Evolutionary conservation across 1,140 invertebrate genomes (phyloP), one percentile per base, ranked within the genome.

Genomic region (Cydia strobilella): DNA sequence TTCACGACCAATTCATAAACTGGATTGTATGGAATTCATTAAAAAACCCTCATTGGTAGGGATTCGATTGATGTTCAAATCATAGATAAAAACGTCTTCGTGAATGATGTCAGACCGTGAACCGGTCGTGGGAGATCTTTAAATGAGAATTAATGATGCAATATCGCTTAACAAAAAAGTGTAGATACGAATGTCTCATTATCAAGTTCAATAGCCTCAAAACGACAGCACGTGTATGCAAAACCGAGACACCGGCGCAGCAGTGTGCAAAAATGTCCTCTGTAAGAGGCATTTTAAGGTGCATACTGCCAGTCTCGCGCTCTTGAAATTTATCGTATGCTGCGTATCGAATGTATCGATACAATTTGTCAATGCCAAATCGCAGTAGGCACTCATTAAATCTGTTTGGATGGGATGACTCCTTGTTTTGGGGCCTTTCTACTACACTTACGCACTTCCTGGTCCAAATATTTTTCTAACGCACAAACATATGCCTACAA

Each of bases 181-280:
- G 77, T 77, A 90, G 81, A 91, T 88, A 90, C 87, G 85, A 77
- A 85, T 87, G 86, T 91, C 90, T 87, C 84, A 89, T 91, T 91
- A 92, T 91, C 90, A 91, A 91, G 90, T 92, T 92, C 90, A 92
- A 92, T 90, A 92, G 90, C 90, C 90, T 80, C 87, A 80, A 82
- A 86, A 77, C 82, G 86, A 81, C 89, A 92, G 83, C 90, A 91
- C 90, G 90, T 92, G 90, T 92, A 92, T 91, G 89, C 90, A 92
- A 92, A 91, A 90, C 82, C 84, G 79, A 81, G 79, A 79, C 81
- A 80, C 82, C 83, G 75, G 76, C 71, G 23, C 63, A 77, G 73
- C 76, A 82, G 72, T 84, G 82, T 82, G 89, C 89, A 85, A 92
- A 91, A 87, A 86, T 88, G 76, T 86, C 82, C 84, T 86, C 84